Evolutionary conservation across 2,888 invertebrate genomes (phyloP), one percentile per base, ranked within the genome.

Genomic region (Timandra comae): DNA sequence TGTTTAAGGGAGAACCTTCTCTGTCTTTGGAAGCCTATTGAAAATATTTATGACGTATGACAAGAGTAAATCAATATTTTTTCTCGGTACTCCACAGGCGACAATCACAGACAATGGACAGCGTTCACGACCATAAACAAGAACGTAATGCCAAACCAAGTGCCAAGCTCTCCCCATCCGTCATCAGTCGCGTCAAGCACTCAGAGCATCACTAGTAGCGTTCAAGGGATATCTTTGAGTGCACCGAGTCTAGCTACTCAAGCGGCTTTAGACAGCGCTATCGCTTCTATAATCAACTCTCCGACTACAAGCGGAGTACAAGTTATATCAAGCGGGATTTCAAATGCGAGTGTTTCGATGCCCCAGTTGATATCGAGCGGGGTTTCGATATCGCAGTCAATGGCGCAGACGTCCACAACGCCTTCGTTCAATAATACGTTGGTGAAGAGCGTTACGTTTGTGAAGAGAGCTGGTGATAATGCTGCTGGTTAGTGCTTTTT

Each of bases 281-380:
- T 85, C 31, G 84, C 84, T 0, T 79, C 80, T 1, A 74, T 84
- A 9, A 79, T 84, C 54, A 72, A 72, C 47, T 77, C 79, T n/a
- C 81, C 82, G 0, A 65, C 74, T 0, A 50, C 68, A 2, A 61
- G 65, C 21, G 69, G 66, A 2, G 73, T 74, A 26, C 78, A 84
- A 43, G 77, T 82, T 7, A 81, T 84, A 49, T 78, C 84, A 28
- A 78, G 72, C 28, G 80, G 80, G 0, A 61, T 76, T 35, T 63
- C 75, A 30, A 60, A 64, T 42, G 60, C 72, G 23, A 53, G 30
- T 13, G 30, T 35, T 10, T 35, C 43, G 12, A 45, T 44, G 19
- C 39, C 49, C 9, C 34, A 37, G 1, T 24, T 11, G 11, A 24
- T 24, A 2, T 19, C 42, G 10, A 38, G 31, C 12, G 35, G 29